Evolutionary conservation across 1,140 invertebrate species (phyloP), one percentile per base, ranked within the genome.

Genomic region (Diabrotica undecimpunctata): DNA sequence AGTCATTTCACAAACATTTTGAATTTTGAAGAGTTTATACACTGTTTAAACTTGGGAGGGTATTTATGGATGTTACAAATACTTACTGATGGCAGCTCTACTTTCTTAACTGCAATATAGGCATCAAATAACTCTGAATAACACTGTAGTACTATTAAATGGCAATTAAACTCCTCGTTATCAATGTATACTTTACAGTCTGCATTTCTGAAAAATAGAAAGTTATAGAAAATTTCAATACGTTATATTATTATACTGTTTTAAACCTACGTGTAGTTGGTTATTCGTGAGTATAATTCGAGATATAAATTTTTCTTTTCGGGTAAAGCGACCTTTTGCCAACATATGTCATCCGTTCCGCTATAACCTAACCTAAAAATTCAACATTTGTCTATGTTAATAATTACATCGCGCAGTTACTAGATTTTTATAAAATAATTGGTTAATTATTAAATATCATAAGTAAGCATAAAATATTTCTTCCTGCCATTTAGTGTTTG

Each of bases 81-180:
- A 67, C 68, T 78, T 79, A 85, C 83, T 64, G 77, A 77, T 7
- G 82, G 80, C 13, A 86, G 70, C 66, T 85, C 83, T 37, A 85
- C 76, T 66, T 75, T 75, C 66, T 83, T 79, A 52, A 83, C 74
- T 6, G 74, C 73, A 12, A 77, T 70, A 58, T 82, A 80, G 13
- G 81, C 79, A 56, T 85, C 83, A 67, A 86, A 86, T 51, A 81
- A 82, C 55, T 77, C 72, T 11, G 84, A 85, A 70, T 86, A 86
- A 70, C 83, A 84, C 68, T 85, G 84, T 5, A 86, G 74, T 6
- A 86, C 84, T n/a, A 86, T 75, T 6, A 84, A 71, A 68, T 86
- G 85, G 70, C 84, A 86, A 56, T 81, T 79, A 67, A 85, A 86
- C 70, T 85, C 83, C 70, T 85, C 82, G 51, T 81, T 77, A 35